These are phyloP conservation scores for Melieria omissa DNA, from an alignment of 2,888 invertebrate species.

Conservation along the genomic window DNA sequence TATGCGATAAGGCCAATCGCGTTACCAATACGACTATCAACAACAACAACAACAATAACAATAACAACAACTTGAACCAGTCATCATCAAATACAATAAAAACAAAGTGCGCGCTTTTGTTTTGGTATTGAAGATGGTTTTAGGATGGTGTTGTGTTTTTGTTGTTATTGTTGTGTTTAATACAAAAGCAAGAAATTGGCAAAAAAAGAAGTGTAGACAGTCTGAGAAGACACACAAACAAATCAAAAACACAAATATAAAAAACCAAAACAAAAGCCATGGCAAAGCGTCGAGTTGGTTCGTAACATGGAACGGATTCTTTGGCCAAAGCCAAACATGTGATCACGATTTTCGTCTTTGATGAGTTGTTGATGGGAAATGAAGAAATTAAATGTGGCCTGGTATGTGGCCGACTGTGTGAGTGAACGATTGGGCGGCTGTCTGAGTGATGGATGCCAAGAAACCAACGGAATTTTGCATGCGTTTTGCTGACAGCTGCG, in stretches of 20 bases:
- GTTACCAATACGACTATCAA: slow-evolving; percentile 18
- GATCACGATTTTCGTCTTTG: slow-evolving; percentile 33
- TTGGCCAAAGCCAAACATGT: slow-evolving; percentile 1
- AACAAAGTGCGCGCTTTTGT: background rate
- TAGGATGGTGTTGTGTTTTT: slow-evolving; percentile 1
- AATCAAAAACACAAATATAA: too few relatives aligned
- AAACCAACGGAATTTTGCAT: too few relatives aligned
- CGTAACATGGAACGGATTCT: slow-evolving; percentile 4
- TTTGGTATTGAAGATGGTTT: slow-evolving; percentile 6
- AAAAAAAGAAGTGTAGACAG: background rate
- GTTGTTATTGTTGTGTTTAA: slow-evolving; percentile 2
- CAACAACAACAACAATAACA: slow-evolving; percentile 12
- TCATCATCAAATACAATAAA: background rate
- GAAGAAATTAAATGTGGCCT: slow-evolving; percentile 29
- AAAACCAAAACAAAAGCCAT: background rate
- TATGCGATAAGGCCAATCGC: slow-evolving; percentile 36
- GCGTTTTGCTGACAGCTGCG: too few relatives aligned
- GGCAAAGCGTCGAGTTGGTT: background rate
- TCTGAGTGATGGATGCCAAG: too few relatives aligned
- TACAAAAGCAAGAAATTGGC: slow-evolving; percentile 30
- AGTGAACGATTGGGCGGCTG: too few relatives aligned
- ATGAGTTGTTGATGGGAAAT: slow-evolving; percentile 33
- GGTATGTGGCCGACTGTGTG: too few relatives aligned
- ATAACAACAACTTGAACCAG: background rate
- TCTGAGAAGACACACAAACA: too few relatives aligned